These are phyloP conservation scores for Tetrax tetrax DNA, from an alignment of 2,113 vertebrate genomes.

Conservation along the genomic window DNA sequence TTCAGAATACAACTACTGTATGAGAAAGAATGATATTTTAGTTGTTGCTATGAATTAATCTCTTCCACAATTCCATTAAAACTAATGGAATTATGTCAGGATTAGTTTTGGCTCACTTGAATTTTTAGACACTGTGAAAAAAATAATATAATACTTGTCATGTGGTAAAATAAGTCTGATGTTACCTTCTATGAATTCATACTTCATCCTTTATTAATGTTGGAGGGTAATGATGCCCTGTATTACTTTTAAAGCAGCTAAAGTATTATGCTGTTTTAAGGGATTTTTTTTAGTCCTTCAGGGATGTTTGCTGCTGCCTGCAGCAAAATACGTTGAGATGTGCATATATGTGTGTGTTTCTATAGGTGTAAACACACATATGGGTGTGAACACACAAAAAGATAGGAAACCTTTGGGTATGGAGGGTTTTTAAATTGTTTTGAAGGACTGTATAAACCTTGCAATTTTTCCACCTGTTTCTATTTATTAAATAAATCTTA, in stretches of 20 bases:
- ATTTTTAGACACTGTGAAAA: neutral
- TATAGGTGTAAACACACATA: neutral
- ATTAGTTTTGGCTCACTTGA: neutral
- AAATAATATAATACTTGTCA: neutral
- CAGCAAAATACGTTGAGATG: neutral
- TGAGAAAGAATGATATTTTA: neutral
- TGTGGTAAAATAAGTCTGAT: neutral
- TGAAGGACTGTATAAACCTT: neutral
- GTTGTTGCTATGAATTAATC: neutral
- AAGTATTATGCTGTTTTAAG: neutral
- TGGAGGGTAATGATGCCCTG: neutral
- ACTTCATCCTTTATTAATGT: neutral
- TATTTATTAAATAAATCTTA: neutral
- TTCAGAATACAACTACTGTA: neutral
- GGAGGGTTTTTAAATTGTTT: neutral
- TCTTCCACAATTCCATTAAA: neutral
- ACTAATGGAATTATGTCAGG: neutral
- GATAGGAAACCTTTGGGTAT: neutral
- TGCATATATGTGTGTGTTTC: neutral
- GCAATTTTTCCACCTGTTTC: neutral
- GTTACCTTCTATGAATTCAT: neutral
- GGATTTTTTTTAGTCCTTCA: neutral
- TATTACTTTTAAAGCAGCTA: neutral
- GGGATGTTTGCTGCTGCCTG: neutral
- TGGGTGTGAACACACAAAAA: neutral